Evolutionary conservation across 2,888 invertebrate species (phyloP), one percentile per base, ranked within the genome.

Genomic region (Phytoseiulus persimilis): DNA sequence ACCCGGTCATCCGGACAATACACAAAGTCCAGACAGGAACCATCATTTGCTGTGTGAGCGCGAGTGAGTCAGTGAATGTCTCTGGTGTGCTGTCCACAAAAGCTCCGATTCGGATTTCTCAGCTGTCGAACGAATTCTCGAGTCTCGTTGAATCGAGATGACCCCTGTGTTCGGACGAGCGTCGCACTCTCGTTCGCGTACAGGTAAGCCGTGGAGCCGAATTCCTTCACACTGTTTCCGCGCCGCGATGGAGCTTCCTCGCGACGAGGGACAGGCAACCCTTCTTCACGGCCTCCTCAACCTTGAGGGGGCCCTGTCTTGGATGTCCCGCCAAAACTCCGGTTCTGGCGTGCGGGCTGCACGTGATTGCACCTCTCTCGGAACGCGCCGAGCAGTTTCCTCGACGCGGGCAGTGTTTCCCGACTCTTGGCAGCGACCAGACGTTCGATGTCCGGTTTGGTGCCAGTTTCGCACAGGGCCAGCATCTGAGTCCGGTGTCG

Each of bases 41-140:
- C 65, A 65, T 65, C 65, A 65, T 65, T 65, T 65, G 65, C 65
- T 65, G 65, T 65, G 65, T 65, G 65, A 65, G 65, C 65, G 65
- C 65, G 65, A 65, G 65, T 65, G 65, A 65, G 65, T 65, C 65
- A 65, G 65, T 65, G 65, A 65, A 65, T 65, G 65, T 65, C 65
- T 65, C 65, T 65, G 65, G 65, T 65, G 65, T 65, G 65, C 65
- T 65, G 65, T 65, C 65, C 65, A 65, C 65, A 65, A 65, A 65
- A 23, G 28, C 65, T 65, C 65, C 65, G 28, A 65, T 65, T 65
- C 65, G 65, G 28, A 65, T 65, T 65, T 65, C 65, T 65, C 65
- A 65, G 65, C 65, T 65, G 65, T 65, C 65, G 65, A 65, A 65
- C 65, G 65, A 65, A 65, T 65, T 65, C 65, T 65, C 65, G 18